Percentiles rank a stretch among this genome's conserved stretches.
Conservation (phyloP, 2,113 vertebrate species). For the Syngnathus scovelli region DNA sequence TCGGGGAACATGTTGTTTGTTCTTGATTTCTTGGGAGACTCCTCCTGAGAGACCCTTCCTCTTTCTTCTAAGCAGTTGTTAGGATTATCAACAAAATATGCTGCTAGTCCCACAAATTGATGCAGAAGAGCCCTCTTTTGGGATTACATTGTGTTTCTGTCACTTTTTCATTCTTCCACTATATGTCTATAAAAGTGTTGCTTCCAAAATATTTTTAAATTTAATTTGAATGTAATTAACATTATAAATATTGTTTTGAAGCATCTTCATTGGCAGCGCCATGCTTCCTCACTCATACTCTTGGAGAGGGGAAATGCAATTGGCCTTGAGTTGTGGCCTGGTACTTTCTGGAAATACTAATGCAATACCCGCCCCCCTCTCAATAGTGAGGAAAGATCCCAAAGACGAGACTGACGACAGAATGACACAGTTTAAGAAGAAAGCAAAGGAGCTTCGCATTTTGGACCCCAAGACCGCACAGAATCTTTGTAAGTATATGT, state of each 20-base stretch:
- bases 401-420: constrained; percentile 78
- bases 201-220: not conserved
- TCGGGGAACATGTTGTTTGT: constrained; percentile 69
- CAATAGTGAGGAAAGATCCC: constrained; percentile 77
- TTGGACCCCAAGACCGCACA: constrained; percentile 90
- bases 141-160: not conserved
- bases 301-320: not conserved
- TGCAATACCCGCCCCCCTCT: not conserved
- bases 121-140: constrained; percentile 14
- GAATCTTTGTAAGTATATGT: constrained; percentile 87
- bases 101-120: constrained; percentile 48
- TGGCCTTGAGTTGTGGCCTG: not conserved
- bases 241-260: too few species aligned
- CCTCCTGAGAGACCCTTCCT: constrained; percentile 42
- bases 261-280: too few species aligned
- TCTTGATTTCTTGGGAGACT: constrained; percentile 71
- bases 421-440: constrained; percentile 81
- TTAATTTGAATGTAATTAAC: not conserved
- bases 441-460: constrained; percentile 86
- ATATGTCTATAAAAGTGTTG: not conserved
- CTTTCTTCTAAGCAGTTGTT: constrained; percentile 49
- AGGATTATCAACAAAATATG: constrained; percentile 67
- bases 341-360: not conserved
- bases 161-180: not conserved
- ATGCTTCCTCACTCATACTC: too few species aligned